phyloP scores from a whole-genome alignment of 2,113 vertebrate genomes.

The Sylvilagus bachmani region DNA sequence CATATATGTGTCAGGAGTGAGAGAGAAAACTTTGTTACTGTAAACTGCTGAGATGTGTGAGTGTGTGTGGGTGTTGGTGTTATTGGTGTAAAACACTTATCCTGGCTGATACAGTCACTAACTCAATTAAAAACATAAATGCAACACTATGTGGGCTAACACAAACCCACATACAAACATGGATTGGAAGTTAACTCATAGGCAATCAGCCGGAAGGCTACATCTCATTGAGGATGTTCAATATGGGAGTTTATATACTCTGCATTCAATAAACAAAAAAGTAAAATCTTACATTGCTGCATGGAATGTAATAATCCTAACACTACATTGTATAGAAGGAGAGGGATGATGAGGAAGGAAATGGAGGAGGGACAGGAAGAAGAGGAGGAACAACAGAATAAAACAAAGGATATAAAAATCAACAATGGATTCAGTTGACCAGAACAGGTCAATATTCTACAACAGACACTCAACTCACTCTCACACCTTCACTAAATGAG shows the following conservation, averaged over 20 bases:
- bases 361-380: background rate
- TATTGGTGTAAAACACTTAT: background rate
- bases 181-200: background rate
- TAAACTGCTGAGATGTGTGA: background rate
- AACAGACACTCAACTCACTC: background rate
- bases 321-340: background rate
- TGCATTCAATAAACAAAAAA: background rate
- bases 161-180: background rate
- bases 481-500: background rate
- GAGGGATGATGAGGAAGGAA: background rate
- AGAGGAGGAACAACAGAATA: background rate
- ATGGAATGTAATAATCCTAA: background rate
- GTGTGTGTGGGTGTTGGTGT: background rate
- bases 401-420: background rate
- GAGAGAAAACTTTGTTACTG: conserved; percentile 39
- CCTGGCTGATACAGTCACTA: background rate
- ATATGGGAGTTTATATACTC: background rate
- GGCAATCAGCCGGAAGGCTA: background rate
- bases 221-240: background rate
- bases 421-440: background rate
- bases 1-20: background rate
- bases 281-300: background rate
- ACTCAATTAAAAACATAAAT: conserved; percentile 21
- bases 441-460: background rate
- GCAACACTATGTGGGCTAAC: background rate